These are phyloP conservation scores for Cydia splendana DNA, from an alignment of 1,140 invertebrate genomes.

Conservation along the genomic window DNA sequence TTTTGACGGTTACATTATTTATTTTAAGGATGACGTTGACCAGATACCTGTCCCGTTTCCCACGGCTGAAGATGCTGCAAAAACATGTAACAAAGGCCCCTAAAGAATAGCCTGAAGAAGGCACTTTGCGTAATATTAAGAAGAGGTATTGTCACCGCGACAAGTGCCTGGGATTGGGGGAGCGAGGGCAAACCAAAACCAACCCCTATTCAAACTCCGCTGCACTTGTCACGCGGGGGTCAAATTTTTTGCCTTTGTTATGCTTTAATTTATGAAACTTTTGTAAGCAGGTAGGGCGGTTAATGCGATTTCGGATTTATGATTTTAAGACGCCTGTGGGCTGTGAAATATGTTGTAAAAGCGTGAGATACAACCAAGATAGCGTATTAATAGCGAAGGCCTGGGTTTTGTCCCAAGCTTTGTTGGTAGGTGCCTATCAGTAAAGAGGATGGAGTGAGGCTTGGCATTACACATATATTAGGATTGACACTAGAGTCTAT, in stretches of 20 bases:
- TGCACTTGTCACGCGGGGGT: conserved; percentile 32
- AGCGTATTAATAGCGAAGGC: background rate
- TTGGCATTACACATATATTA: background rate
- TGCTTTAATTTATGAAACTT: conserved; percentile 32
- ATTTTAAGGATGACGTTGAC: conserved; percentile 38
- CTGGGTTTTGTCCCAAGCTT: background rate
- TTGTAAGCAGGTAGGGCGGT: conserved; percentile 24
- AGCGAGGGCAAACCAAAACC: conserved; percentile 37
- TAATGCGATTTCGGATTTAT: conserved; percentile 25
- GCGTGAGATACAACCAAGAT: conserved; percentile 10
- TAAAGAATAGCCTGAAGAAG: conserved; percentile 45
- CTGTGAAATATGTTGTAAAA: conserved; percentile 1
- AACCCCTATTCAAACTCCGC: conserved; percentile 33
- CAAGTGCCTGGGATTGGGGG: conserved; percentile 62
- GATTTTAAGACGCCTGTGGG: conserved; percentile 1
- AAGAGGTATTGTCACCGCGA: conserved; percentile 54
- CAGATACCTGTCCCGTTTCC: conserved; percentile 42
- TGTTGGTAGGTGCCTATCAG: background rate
- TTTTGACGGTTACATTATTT: conserved; percentile 34
- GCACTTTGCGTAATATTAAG: conserved; percentile 59
- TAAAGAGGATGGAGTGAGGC: background rate
- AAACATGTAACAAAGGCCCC: conserved; percentile 51
- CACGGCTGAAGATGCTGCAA: conserved; percentile 57
- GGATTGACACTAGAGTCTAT: too few species aligned
- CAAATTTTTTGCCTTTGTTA: conserved; percentile 25